Evolutionary conservation across 2,888 invertebrate species (phyloP).

Genomic region (Dendrolimus houi): DNA sequence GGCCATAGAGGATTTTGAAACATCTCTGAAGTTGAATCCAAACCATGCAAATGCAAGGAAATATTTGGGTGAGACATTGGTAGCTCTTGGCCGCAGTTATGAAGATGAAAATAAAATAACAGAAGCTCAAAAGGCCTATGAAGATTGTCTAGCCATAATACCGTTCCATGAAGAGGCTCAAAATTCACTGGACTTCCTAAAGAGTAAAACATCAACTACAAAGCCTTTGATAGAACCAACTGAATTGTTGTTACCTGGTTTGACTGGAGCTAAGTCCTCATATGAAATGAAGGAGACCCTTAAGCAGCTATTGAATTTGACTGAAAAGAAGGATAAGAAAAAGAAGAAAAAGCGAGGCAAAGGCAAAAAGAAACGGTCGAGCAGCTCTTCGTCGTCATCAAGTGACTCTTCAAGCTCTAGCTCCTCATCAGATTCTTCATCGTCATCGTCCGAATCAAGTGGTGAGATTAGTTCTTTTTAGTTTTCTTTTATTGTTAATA

Average conservation of each 20-base stretch:
- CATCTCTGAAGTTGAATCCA: constrained; percentile 90
- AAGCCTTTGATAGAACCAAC: constrained; percentile 80
- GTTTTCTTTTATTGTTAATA: background rate
- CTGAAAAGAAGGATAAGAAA: constrained; percentile 80
- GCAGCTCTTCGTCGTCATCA: constrained; percentile 81
- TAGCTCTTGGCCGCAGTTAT: constrained; percentile 91
- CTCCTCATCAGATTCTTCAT: constrained; percentile 75
- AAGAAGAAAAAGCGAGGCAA: constrained; percentile 81
- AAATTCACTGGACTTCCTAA: constrained; percentile 87
- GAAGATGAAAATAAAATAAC: constrained; percentile 91
- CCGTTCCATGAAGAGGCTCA: constrained; percentile 93
- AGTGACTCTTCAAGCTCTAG: constrained; percentile 81
- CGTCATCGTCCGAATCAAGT: constrained; percentile 75
- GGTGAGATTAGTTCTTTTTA: constrained; percentile 34
- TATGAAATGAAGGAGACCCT: constrained; percentile 81
- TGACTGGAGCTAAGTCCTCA: constrained; percentile 71
- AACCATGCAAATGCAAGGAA: constrained; percentile 95
- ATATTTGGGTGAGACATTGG: constrained; percentile 94
- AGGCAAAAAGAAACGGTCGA: constrained; percentile 79
- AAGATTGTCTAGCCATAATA: constrained; percentile 87
- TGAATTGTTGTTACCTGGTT: constrained; percentile 77
- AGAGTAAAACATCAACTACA: constrained; percentile 77
- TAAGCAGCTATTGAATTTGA: constrained; percentile 78
- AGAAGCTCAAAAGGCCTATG: constrained; percentile 90
- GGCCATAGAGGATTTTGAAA: constrained; percentile 96